Percentiles rank a stretch among this genome's conserved stretches.
phyloP scores from a whole-genome alignment of 2,888 invertebrate species.

The Xestia sexstrigata region DNA sequence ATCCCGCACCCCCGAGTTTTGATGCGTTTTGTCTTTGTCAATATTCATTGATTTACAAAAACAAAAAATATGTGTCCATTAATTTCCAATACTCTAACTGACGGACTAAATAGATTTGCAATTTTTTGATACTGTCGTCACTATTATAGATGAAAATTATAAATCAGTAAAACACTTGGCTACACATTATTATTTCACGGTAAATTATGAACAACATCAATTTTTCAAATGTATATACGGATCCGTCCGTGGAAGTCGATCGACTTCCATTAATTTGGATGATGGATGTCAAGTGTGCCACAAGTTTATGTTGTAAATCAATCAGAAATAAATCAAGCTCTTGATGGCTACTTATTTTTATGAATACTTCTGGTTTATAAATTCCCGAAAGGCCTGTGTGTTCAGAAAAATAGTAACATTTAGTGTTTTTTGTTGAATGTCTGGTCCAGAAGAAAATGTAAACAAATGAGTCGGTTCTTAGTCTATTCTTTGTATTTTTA shows the following conservation, averaged over 20 bases:
- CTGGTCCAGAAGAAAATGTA: neutral
- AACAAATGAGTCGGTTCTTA: neutral
- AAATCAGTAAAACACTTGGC: conserved; percentile 52
- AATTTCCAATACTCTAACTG: too few relatives aligned
- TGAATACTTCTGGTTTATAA: conserved; percentile 49
- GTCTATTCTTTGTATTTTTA: too few relatives aligned
- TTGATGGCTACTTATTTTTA: conserved; percentile 59
- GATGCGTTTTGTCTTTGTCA: too few relatives aligned
- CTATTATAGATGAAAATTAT: conserved; percentile 13
- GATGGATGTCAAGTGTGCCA: conserved; percentile 78
- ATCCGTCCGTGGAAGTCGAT: conserved; percentile 62
- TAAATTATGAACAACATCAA: conserved; percentile 76
- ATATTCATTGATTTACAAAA: too few relatives aligned
- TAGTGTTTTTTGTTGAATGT: neutral
- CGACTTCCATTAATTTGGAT: conserved; percentile 76
- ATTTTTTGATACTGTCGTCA: too few relatives aligned
- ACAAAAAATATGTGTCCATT: too few relatives aligned
- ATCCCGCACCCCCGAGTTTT: too few relatives aligned
- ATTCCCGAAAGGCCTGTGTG: conserved; percentile 17
- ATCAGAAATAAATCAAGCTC: conserved; percentile 71
- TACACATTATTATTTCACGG: conserved; percentile 65
- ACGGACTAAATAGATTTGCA: too few relatives aligned
- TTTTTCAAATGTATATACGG: conserved; percentile 73
- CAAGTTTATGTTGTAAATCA: conserved; percentile 77
- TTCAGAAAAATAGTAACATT: neutral